Evolutionary conservation across 2,113 vertebrate species (phyloP), one percentile per base, ranked within the genome.

Genomic region (Epinephelus cyanopodus): DNA sequence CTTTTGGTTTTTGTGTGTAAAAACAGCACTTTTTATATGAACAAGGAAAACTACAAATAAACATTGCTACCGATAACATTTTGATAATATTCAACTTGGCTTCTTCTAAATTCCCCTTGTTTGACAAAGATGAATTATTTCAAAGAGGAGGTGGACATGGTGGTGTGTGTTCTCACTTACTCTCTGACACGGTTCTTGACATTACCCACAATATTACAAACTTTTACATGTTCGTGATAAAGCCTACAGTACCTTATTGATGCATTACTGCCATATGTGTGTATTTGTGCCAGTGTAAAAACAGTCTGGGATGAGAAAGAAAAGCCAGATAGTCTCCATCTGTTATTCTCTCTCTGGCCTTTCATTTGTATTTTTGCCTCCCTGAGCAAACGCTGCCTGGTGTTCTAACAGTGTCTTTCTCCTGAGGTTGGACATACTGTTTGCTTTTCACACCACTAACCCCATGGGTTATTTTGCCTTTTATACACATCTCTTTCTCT

Each of bases 371-470:
- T 66, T 45, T 18, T 19, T 27, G 33, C 17, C 18, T 15, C 37
- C 48, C 60, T 72, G 45, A 65, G 56, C n/a, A 78, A 83, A 77
- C 4, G 13, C n/a, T 19, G 39, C 13, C 23, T 9, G 33, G 8
- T 5, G 11, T 57, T 56, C 18, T 48, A 0, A 15, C n/a, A 5
- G 23, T 70, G 50, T 56, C 56, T 68, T 57, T 77, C 58, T 61
- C 21, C 56, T 57, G 48, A 15, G n/a, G 33, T 45, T 47, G 12
- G 62, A 76, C 60, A 29, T n/a, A 27, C 33, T 83, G 81, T 93
- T 93, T 93, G 87, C 75, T 79, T 92, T 92, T 92, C 91, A 86
- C 90, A 91, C 23, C 48, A 33, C 23, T 17, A 11, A 33, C 17
- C 15, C 18, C 18, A 10, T 6, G 61, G 62, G 23, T 11, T 33